Evolutionary conservation across 92 coral and sea anemone species (phyloP).

Genomic region (Zoanthus sociatus): DNA sequence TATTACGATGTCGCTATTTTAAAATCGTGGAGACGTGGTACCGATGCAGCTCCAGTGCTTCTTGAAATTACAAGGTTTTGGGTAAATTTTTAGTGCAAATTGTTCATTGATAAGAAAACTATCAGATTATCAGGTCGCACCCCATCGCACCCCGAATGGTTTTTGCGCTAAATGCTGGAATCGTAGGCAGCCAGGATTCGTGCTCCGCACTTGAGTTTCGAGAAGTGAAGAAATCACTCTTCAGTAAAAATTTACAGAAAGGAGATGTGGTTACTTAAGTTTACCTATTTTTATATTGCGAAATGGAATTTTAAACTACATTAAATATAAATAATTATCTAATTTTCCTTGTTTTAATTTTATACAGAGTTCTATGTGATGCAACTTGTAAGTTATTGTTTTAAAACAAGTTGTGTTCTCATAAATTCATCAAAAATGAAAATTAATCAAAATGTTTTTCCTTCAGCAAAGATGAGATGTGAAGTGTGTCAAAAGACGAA

Average conservation of each 20-base stretch:
- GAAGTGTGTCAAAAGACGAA: no score
- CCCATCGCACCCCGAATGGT: constrained; percentile 3
- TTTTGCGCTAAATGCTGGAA: constrained; percentile 1
- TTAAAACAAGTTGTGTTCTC: background rate
- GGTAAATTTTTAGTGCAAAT: background rate
- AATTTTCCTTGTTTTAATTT: background rate
- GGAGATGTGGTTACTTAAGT: no score
- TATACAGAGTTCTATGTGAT: background rate
- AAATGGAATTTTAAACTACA: no score
- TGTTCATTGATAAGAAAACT: background rate
- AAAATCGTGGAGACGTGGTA: no score
- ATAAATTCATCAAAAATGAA: background rate
- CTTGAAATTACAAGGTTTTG: no score
- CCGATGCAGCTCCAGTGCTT: no score
- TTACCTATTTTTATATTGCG: no score
- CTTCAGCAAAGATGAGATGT: no score
- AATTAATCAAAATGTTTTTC: no score
- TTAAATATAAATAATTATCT: background rate
- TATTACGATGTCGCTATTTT: no score
- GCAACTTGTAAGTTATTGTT: no score
- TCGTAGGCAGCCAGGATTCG: background rate
- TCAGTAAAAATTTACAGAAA: no score
- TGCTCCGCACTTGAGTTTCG: background rate
- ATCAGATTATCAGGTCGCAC: constrained; percentile 3
- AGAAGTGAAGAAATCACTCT: background rate